Percentiles rank a stretch among this genome's conserved stretches.
Evolutionary conservation across 2,888 invertebrate genomes (phyloP).

Genomic region (Oscheius onirici): DNA sequence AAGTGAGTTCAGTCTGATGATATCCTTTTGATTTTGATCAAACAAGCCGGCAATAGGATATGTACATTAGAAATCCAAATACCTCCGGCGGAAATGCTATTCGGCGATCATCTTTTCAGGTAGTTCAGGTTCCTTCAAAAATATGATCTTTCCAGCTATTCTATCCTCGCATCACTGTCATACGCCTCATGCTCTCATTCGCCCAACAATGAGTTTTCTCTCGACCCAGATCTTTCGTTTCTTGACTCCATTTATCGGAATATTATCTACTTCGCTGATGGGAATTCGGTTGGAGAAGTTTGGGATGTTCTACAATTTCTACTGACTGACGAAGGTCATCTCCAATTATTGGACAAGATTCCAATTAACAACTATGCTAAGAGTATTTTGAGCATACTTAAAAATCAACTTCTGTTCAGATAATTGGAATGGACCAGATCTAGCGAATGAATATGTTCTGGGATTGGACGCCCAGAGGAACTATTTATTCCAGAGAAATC

Average conservation of each 20-base stretch:
- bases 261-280: conserved; percentile 64
- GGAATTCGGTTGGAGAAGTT: conserved; percentile 47
- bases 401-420: conserved; percentile 15
- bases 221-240: conserved; percentile 55
- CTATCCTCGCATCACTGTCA: conserved; percentile 55
- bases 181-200: conserved; percentile 63
- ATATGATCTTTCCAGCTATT: conserved; percentile 51
- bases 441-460: conserved; percentile 52
- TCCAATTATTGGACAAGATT: conserved; percentile 54
- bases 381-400: conserved; percentile 35
- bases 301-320: conserved; percentile 61
- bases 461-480: conserved; percentile 53
- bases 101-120: conserved; percentile 56
- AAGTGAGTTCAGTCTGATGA: conserved; percentile 39
- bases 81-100: conserved; percentile 52
- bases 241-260: conserved; percentile 54
- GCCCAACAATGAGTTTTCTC: conserved; percentile 35
- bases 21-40: conserved; percentile 41
- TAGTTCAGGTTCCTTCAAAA: background rate
- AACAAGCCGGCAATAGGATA: conserved; percentile 57
- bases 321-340: conserved; percentile 47
- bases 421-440: conserved; percentile 28
- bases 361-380: conserved; percentile 46
- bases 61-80: conserved; percentile 65
- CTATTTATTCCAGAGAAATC: conserved; percentile 43